phyloP scores from a whole-genome alignment of 1,140 invertebrate genomes.

The Drosophila tani region DNA sequence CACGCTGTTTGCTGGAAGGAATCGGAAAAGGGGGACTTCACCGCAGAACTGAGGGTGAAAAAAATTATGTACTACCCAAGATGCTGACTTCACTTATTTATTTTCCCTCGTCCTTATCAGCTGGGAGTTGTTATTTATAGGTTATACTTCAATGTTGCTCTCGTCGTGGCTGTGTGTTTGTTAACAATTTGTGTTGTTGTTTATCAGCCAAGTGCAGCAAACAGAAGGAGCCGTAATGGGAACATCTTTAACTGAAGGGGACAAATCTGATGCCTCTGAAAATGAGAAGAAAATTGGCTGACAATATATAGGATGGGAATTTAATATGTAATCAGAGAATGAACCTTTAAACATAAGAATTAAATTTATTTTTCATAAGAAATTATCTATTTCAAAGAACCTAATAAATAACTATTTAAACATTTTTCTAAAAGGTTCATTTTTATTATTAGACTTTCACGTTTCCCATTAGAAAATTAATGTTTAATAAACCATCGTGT shows the following conservation, averaged over 20 bases:
- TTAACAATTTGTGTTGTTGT: conserved; percentile 72
- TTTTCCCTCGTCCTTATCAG: conserved; percentile 55
- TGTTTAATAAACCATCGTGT: neutral
- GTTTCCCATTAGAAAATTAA: neutral
- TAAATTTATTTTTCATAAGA: neutral
- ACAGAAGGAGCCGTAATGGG: conserved; percentile 16
- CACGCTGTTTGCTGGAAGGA: conserved; percentile 39
- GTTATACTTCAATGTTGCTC: conserved; percentile 46
- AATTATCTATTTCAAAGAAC: no score
- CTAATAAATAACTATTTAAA: neutral
- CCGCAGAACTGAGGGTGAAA: conserved; percentile 25
- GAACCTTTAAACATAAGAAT: neutral
- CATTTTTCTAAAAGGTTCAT: neutral
- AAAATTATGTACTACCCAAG: conserved; percentile 78
- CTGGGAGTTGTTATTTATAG: conserved; percentile 75
- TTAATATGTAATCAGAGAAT: neutral
- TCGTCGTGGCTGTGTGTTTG: conserved; percentile 19
- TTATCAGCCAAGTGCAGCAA: conserved; percentile 75
- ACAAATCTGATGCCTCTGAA: neutral
- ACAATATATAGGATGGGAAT: neutral
- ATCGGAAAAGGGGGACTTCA: neutral
- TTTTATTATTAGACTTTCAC: no score
- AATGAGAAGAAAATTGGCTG: conserved; percentile 2
- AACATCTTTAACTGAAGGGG: conserved; percentile 11
- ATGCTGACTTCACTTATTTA: conserved; percentile 80